These are phyloP conservation scores for Scrobipalpa atriplicella DNA, from an alignment of 2,888 invertebrate species.

Conservation along the genomic window DNA sequence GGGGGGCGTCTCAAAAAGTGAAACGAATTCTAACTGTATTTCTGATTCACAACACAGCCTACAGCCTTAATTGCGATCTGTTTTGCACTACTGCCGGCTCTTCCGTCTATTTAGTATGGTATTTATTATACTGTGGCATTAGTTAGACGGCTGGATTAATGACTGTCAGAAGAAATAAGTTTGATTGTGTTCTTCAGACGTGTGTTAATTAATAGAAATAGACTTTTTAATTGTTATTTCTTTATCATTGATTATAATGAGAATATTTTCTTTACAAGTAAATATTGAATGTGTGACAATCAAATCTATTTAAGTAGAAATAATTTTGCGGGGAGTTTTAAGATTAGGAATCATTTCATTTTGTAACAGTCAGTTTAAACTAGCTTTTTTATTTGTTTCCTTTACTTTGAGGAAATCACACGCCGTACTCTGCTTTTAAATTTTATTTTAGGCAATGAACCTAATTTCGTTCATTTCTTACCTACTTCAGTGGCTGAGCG, in stretches of 20 bases:
- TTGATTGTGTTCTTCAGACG: constrained; percentile 2
- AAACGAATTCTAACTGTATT: constrained; percentile 69
- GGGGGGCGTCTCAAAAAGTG: constrained; percentile 71
- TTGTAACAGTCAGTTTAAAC: too few relatives aligned
- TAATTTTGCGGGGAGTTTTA: too few relatives aligned
- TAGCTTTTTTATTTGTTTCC: too few relatives aligned
- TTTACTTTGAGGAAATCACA: too few relatives aligned
- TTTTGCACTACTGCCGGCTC: constrained; percentile 29
- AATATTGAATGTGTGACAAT: too few relatives aligned
- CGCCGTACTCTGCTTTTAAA: too few relatives aligned
- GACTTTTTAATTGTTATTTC: constrained; percentile 4
- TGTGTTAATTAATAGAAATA: neutral
- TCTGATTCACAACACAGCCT: constrained; percentile 41
- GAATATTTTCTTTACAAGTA: neutral
- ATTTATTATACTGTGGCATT: constrained; percentile 15
- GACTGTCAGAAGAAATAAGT: neutral
- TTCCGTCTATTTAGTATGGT: constrained; percentile 10
- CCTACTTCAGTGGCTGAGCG: too few relatives aligned
- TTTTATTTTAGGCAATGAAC: too few relatives aligned
- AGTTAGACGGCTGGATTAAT: neutral
- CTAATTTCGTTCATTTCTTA: too few relatives aligned
- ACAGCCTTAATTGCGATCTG: constrained; percentile 39
- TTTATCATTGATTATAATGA: constrained; percentile 2
- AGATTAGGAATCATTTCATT: too few relatives aligned
- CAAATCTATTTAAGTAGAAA: too few relatives aligned